Base-by-base conservation (phyloP, 2,113 vertebrate species). In the Carassius gibelio region DNA sequence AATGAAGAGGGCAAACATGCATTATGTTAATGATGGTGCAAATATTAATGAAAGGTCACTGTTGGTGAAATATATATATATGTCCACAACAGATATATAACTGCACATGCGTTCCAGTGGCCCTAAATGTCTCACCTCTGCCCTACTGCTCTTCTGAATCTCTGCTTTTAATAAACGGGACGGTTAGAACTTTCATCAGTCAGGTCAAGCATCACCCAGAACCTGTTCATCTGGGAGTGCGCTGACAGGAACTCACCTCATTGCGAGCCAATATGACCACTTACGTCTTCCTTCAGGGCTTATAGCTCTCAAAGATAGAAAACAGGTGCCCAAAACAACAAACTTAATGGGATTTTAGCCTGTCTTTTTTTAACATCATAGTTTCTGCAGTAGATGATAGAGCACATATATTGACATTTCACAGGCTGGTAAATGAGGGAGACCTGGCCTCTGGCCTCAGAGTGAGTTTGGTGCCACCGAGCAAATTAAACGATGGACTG, bases 341-440 rank as follows among this genome's bases (percentile, higher is more conserved):
- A 82, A 68, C 11, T 19, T 85, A 86, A 80, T 80, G 42, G 68
- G 71, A 80, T 42, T 78, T 61, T 34, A 62, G 75, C 45, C 59
- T 64, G 23, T 75, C 66, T 30, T 30, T 75, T 80, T 64, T 80
- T 74, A 62, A 23, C 6, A 62, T 10, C 23, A 57, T 15, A 57
- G 50, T 77, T 84, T 75, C 84, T 52, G 23, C 62, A 88, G 84
- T 71, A 87, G 85, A 85, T 87, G 71, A 86, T 48, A 42, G 64
- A 62, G n/a, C 19, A 77, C 21, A 87, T 87, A 90, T 90, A 91
- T 93, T 92, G 90, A 92, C 91, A 90, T 91, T 92, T 93, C 84
- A 74, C 81, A 85, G 86, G 89, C 83, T 85, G 77, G 88, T 90
- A 89, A 90, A 91, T 90, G 90, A 90, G 89, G 72, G 68, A 86